Evolutionary conservation across 1,140 invertebrate species (phyloP).

Genomic region (Trypoxylus dichotomus): DNA sequence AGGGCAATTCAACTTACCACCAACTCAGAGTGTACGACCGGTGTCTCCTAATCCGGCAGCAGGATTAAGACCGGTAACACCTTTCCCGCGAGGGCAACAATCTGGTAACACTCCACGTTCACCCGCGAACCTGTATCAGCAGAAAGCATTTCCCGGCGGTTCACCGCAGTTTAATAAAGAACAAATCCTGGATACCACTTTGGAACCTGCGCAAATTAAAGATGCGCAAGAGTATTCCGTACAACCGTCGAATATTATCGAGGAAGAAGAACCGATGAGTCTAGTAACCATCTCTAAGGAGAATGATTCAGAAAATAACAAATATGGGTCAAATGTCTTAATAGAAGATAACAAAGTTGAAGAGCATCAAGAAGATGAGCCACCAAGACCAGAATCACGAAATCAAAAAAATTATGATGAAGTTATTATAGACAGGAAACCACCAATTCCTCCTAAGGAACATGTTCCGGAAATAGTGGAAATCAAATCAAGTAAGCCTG

Average conservation of each 20-base stretch:
- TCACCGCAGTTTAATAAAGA: conserved; percentile 32
- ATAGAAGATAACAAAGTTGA: neutral
- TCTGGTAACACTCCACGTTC: conserved; percentile 9
- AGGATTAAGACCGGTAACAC: conserved; percentile 36
- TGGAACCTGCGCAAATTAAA: neutral
- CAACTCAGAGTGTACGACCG: neutral
- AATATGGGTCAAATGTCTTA: neutral
- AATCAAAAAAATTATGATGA: conserved; percentile 44
- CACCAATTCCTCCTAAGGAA: neutral
- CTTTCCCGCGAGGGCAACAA: conserved; percentile 33
- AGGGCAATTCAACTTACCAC: conserved; percentile 15
- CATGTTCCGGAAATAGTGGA: neutral
- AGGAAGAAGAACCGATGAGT: conserved; percentile 10
- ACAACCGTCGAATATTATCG: conserved; percentile 6
- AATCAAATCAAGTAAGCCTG: neutral
- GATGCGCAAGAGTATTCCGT: neutral
- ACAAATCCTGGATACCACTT: conserved; percentile 39
- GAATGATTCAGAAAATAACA: neutral
- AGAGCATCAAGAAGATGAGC: neutral
- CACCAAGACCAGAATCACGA: conserved; percentile 41
- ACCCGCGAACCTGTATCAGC: conserved; percentile 44
- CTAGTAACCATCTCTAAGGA: neutral
- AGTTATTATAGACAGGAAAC: conserved; percentile 32
- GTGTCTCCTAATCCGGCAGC: conserved; percentile 12
- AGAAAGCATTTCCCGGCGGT: conserved; percentile 41